phyloP scores from a whole-genome alignment of 2,888 invertebrate genomes.

The Chloromyia formosa region DNA sequence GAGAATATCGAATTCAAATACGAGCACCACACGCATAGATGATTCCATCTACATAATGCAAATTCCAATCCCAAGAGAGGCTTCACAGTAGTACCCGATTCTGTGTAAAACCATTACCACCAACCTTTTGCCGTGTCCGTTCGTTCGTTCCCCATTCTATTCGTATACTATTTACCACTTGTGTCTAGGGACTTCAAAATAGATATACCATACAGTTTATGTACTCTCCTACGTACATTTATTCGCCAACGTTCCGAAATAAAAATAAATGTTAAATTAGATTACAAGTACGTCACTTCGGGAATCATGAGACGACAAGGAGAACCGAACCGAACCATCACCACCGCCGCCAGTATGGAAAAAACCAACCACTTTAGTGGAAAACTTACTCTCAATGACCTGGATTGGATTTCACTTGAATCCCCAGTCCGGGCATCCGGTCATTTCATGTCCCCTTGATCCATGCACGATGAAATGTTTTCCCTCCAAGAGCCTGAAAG shows the following conservation, averaged over 20 bases:
- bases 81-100: neutral
- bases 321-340: too few relatives aligned
- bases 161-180: conserved; percentile 10
- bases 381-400: conserved; percentile 35
- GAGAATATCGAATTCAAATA: conserved; percentile 37
- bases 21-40: conserved; percentile 27
- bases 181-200: neutral
- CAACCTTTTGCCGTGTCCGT: neutral
- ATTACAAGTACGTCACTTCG: conserved; percentile 40
- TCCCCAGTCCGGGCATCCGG: neutral
- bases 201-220: neutral
- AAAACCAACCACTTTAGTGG: conserved; percentile 29
- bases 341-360: too few relatives aligned
- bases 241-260: conserved; percentile 10
- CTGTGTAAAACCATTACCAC: neutral
- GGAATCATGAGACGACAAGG: conserved; percentile 3
- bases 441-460: too few relatives aligned
- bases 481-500: neutral
- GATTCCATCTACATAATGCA: conserved; percentile 42
- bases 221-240: neutral
- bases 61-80: conserved; percentile 18
- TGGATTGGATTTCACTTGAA: conserved; percentile 34
- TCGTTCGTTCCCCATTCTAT: neutral
- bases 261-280: conserved; percentile 46
- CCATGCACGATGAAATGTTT: neutral